Conservation (phyloP, 2,797 vertebrate species). For the Anas flavirostris region DNA sequence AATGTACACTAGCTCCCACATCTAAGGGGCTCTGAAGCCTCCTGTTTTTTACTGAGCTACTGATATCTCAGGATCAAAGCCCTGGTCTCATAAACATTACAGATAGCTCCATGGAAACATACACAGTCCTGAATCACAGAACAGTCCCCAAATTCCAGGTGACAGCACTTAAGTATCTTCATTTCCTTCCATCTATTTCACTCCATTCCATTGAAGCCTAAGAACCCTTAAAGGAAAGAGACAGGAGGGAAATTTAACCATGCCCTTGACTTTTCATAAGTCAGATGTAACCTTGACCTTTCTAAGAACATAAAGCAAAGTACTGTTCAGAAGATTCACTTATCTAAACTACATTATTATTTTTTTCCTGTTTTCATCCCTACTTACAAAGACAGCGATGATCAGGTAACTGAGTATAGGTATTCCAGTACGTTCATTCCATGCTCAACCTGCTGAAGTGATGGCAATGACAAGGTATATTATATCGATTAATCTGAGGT, state of each 20-base stretch:
- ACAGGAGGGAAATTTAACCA: constrained; percentile 53
- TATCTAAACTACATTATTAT: not conserved
- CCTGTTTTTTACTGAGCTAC: not conserved
- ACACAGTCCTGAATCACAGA: not conserved
- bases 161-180: not conserved
- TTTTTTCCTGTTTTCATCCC: not conserved
- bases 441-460: not conserved
- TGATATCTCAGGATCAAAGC: not conserved
- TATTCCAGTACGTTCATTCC: not conserved
- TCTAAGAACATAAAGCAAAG: constrained; percentile 46
- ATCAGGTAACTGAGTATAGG: rapidly evolving
- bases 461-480: not conserved
- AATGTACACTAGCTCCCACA: not conserved
- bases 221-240: not conserved
- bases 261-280: constrained; percentile 47
- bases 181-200: constrained; percentile 9
- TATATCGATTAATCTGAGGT: not conserved
- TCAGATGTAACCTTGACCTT: constrained; percentile 16
- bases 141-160: not conserved
- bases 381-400: not conserved
- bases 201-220: not conserved
- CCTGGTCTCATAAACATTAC: not conserved
- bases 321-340: not conserved
- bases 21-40: not conserved
- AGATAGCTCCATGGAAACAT: not conserved